Evolutionary conservation across 2,797 vertebrate genomes (phyloP).

Genomic region (Etheostoma perlongum): DNA sequence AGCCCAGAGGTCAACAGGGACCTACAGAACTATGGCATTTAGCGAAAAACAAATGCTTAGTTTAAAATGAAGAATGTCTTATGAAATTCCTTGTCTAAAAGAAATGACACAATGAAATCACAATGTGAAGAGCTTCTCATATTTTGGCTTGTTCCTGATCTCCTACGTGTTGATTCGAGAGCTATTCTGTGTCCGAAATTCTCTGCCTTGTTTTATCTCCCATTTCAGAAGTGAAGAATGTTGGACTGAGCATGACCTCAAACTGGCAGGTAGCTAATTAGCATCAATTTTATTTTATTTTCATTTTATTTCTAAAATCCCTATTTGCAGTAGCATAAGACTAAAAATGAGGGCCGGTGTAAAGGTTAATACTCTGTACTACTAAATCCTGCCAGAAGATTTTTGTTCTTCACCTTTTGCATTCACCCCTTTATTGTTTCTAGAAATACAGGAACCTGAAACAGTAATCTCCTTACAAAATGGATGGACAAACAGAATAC

Average conservation of each 20-base stretch:
- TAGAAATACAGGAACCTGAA: not conserved
- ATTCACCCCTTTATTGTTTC: not conserved
- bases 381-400: not conserved
- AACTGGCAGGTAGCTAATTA: not conserved
- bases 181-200: not conserved
- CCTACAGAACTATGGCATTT: not conserved
- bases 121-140: not conserved
- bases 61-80: not conserved
- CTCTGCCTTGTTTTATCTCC: not conserved
- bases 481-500: not conserved
- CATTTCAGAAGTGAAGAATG: slow-evolving; percentile 4
- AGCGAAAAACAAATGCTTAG: not conserved
- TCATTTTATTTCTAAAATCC: slow-evolving; percentile 2
- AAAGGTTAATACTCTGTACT: not conserved
- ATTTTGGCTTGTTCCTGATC: not conserved
- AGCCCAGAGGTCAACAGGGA: slow-evolving; percentile 12
- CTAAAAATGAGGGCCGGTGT: not conserved
- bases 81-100: not conserved
- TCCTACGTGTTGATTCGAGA: not conserved
- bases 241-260: slow-evolving; percentile 17
- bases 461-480: not conserved
- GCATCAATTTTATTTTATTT: too few relatives aligned
- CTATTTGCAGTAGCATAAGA: not conserved
- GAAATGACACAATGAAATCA: too few relatives aligned
- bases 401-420: not conserved